Evolutionary conservation across 2,797 vertebrate species (phyloP), one percentile per base, ranked within the genome.

Genomic region (Apogon talboti): DNA sequence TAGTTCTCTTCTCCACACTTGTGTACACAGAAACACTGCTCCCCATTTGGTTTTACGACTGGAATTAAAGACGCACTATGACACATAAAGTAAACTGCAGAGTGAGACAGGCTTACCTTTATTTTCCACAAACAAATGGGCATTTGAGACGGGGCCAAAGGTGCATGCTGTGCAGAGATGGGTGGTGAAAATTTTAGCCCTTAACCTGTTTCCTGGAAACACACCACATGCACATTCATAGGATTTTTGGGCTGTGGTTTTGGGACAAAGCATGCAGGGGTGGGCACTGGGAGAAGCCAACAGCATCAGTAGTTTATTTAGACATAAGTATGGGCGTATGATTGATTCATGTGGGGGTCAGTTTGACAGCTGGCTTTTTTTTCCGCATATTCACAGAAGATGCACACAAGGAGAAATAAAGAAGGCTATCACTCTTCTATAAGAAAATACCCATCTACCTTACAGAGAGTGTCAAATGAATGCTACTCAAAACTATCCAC

Each of bases 141-240:
- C 24, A 47, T 71, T 62, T 76, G 47, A 55, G 12, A 70, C 1
- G 30, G 37, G 49, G 47, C 5, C 4, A 81, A 60, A 71, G 38
- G 61, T 70, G 56, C 18, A 52, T 19, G 33, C 35, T 57, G 59
- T 6, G 56, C 66, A 30, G 56, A 54, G 47, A 1, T 62, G 63
- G 48, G 55, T 50, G 61, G 67, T 46, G 18, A 30, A 73, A 81
- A 80, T 60, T 43, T 74, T 63, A 79, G 62, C 21, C 21, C 14
- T 21, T 42, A 52, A 55, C 51, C 62, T 72, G 48, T 45, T 82
- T 71, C 40, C 19, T 46, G 55, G 51, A 41, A 28, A 51, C 19
- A 71, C 45, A 66, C 64, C 78, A 58, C 14, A 30, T 62, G 50
- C 59, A 70, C 62, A 38, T 48, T 67, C 14, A 55, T 16, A n/a